phyloP scores from a whole-genome alignment of 2,888 invertebrate genomes.

The Steinernema scapterisci region DNA sequence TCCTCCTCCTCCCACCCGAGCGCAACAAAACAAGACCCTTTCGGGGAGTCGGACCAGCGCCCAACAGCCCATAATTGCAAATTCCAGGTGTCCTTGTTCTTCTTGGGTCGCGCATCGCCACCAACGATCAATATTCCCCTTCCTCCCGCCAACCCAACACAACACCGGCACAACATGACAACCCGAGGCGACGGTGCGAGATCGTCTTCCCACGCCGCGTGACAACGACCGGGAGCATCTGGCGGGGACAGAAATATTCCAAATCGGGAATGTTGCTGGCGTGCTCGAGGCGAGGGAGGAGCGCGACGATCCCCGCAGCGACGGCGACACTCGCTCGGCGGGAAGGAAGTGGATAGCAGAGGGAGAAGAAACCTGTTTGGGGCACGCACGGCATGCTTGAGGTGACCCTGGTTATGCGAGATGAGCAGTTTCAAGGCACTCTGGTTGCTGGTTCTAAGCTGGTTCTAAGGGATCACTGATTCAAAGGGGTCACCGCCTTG shows the following conservation, averaged over 20 bases:
- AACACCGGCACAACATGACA: constrained; percentile 2
- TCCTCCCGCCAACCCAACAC: not conserved
- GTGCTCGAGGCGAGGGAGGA: constrained; percentile 10
- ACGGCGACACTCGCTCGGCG: not conserved
- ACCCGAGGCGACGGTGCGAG: not conserved
- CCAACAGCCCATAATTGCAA: constrained; percentile 4
- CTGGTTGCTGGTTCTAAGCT: no score
- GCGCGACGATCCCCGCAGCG: not conserved
- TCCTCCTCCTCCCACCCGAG: not conserved
- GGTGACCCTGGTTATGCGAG: constrained; percentile 18
- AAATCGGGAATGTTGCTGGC: not conserved
- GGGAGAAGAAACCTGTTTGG: constrained; percentile 18
- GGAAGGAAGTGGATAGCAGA: not conserved
- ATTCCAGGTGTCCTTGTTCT: constrained; percentile 28
- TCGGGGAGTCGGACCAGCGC: not conserved
- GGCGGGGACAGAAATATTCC: not conserved
- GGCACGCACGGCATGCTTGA: not conserved
- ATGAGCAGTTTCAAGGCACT: not conserved
- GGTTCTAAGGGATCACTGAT: no score
- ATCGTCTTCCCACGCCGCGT: not conserved
- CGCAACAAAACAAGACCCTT: constrained; percentile 15
- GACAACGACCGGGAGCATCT: not conserved
- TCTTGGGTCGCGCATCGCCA: constrained; percentile 5
- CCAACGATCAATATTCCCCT: constrained; percentile 7
- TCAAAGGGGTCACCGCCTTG: no score